Evolutionary conservation across 2,113 vertebrate genomes (phyloP), one percentile per base, ranked within the genome.

Genomic region (Nothobranchius furzeri): DNA sequence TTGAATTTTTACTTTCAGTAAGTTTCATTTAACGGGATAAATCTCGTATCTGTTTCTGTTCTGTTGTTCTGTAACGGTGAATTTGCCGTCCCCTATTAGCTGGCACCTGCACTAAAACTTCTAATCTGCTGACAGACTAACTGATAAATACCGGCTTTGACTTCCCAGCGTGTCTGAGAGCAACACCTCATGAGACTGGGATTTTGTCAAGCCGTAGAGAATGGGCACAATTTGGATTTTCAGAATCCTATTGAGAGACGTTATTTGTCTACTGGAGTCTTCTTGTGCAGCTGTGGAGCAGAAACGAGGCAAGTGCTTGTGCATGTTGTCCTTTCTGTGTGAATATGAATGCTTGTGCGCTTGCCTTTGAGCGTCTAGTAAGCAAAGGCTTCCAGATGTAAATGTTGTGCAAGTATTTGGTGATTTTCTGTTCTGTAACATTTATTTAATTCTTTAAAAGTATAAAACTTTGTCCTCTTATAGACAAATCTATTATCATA

Each of bases 71-170:
- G 43, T 75, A 4, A 50, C 50, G 60, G 80, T 61, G 35, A 45
- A 60, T 89, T 87, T 87, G 88, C 85, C 79, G 78, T 75, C 85
- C 85, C 78, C 82, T 66, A 83, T 87, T 86, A 74, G 72, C 79
- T 59, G 24, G 60, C 85, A 87, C 88, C 84, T 90, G 88, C 82
- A 69, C 81, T 81, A 81, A 75, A 58, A 25, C 42, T 55, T 43
- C 15, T 6, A 47, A 42, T 65, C 63, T 60, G 60, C 82, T 85
- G 73, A 73, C 64, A 45, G 51, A 37, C 55, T 8, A 56, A 76
- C 70, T 63, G 61, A 75, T 40, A 40, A 40, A 40, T 7, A 7
- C 60, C 56, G 73, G 56, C 67, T 85, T 60, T 64, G 60, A 63
- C 61, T 56, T 57, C 54, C 64, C 52, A 4, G 30, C 11, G 52